Base-by-base conservation (phyloP, 92 coral and sea anemone species). In the Chrysogorgia sp. region DNA sequence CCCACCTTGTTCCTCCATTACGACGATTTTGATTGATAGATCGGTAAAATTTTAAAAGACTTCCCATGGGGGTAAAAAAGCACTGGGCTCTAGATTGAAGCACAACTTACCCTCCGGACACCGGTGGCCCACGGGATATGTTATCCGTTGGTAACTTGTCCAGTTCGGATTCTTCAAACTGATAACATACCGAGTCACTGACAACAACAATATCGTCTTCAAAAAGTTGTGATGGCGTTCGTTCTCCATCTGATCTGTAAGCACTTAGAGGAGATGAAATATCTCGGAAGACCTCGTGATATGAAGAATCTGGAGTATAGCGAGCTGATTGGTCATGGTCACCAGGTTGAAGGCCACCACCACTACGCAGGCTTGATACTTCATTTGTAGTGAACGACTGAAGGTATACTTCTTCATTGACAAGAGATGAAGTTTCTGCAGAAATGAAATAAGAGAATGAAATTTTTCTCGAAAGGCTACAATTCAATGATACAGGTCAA, bases 181-280 rank as follows among this genome's bases (percentile, higher is more conserved):
- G 53, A 24, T 19, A 72, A 17, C 32, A 14, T 10, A 65, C 65
- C 28, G 77, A 22, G 2, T 72, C 66, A 3, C 47, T 50, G 0
- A 72, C 79, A n/a, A 72, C 59, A 1, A 72, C 79, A 20, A 72
- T 59, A 26, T 72, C 79, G 31, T 72, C 79, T 56, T 72, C 79
- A 32, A 72, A 72, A 30, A 53, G 52, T 2, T 56, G 79, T 52
- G 79, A 72, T 4, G 59, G 79, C 1, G 50, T 20, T 1, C 79
- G 64, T 7, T 55, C 65, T 1, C 55, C 79, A 10, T 56, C 79
- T 25, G 79, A 56, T 52, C 14, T 31, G 30, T 31, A 55, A 35
- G 79, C 49, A 56, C 79, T 72, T 10, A 72, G 3, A 15, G 65
- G 79, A 17, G 79, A 53, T 8, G 79, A 72, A 5, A 52, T 20